Percentiles rank a stretch among this genome's conserved stretches.
These are phyloP conservation scores for Myocastor coypus DNA, from an alignment of 2,113 vertebrate species.

Conservation along the genomic window DNA sequence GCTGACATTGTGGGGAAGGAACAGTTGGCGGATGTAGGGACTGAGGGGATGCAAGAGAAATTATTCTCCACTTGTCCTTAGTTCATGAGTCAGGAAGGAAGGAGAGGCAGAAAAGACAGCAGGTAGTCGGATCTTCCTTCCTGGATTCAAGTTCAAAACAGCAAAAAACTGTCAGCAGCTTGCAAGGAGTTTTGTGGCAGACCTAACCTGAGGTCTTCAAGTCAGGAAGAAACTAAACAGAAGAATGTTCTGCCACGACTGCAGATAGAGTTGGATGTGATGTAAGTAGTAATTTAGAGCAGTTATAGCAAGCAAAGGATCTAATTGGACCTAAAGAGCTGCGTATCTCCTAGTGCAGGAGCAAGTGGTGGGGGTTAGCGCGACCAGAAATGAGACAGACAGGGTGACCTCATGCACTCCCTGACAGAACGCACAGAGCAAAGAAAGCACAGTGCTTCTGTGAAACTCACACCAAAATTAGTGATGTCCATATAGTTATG, in stretches of 20 bases:
- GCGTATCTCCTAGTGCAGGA: neutral
- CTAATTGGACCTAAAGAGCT: neutral
- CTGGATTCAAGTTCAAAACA: neutral
- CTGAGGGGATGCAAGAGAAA: neutral
- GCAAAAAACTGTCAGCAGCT: neutral
- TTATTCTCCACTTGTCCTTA: neutral
- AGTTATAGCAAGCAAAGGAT: neutral
- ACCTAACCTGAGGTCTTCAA: neutral
- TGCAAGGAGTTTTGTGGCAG: neutral
- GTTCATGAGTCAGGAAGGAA: neutral
- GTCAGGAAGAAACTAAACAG: conserved; percentile 5
- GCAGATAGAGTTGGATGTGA: neutral
- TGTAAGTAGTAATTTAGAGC: neutral
- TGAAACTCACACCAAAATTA: neutral
- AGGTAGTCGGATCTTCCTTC: neutral
- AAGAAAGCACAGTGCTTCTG: neutral
- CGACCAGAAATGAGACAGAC: neutral
- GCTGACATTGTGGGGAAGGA: neutral
- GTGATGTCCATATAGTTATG: neutral
- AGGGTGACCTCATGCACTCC: too few species aligned
- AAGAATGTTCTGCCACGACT: neutral
- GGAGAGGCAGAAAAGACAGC: neutral
- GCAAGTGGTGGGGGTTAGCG: neutral
- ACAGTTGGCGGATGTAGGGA: neutral
- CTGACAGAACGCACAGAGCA: neutral